phyloP scores from a whole-genome alignment of 2,797 vertebrate species.

The Ctenochaetus hawaiiensis region DNA sequence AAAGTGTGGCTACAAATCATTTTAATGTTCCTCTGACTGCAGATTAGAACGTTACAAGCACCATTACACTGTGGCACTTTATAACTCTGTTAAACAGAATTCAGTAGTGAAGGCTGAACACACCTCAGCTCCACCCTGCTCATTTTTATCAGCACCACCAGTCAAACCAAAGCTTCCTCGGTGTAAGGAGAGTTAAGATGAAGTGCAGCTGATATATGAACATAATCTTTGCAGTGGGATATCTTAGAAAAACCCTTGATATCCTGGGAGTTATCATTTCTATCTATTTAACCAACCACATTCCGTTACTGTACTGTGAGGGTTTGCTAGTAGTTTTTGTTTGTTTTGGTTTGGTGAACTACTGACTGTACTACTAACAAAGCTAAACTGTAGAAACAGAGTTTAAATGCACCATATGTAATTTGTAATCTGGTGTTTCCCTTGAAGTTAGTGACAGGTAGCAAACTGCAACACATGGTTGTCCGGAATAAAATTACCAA shows the following conservation, averaged over 20 bases:
- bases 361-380: no score
- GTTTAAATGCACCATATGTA: no score
- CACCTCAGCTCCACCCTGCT: slow-evolving; percentile 47
- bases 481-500: no score
- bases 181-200: neutral
- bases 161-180: slow-evolving; percentile 8
- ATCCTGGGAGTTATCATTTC: neutral
- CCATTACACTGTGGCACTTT: slow-evolving; percentile 72
- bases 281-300: neutral
- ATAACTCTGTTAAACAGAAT: slow-evolving; percentile 77
- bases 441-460: no score
- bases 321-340: no score
- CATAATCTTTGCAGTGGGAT: slow-evolving; percentile 2
- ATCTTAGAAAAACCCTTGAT: neutral
- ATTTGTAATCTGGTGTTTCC: no score
- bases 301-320: no score
- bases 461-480: no score
- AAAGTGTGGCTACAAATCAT: slow-evolving; percentile 76
- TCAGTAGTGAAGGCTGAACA: slow-evolving; percentile 50
- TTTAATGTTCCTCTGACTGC: slow-evolving; percentile 73
- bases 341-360: no score
- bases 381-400: no score
- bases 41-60: slow-evolving; percentile 71
- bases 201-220: slow-evolving; percentile 20
- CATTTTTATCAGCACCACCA: slow-evolving; percentile 32